These are phyloP conservation scores for Tinamus guttatus DNA, from an alignment of 2,113 vertebrate genomes.

Conservation along the genomic window DNA sequence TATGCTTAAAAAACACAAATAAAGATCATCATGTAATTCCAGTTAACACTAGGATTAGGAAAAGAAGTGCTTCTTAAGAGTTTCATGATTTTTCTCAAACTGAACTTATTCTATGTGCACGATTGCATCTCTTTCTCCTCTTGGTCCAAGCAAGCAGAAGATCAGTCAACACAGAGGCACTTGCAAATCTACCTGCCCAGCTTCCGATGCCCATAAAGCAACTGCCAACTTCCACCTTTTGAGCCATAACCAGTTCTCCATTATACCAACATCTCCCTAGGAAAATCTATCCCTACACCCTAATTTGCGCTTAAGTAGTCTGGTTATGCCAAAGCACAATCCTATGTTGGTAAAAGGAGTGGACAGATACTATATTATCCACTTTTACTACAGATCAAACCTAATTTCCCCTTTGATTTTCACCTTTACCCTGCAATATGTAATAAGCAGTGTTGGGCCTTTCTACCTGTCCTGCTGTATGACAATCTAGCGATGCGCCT, in stretches of 20 bases:
- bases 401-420: neutral
- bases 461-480: neutral
- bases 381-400: accelerated
- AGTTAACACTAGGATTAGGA: neutral
- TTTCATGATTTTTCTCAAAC: neutral
- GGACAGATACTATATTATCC: neutral
- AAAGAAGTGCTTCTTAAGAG: neutral
- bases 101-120: neutral
- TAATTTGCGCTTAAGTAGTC: neutral
- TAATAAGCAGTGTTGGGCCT: neutral
- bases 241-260: neutral
- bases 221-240: neutral
- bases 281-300: neutral
- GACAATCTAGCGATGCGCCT: neutral
- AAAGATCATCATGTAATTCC: accelerated
- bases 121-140: neutral
- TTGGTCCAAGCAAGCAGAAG: neutral
- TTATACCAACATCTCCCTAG: neutral
- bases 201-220: neutral
- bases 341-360: neutral
- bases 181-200: neutral
- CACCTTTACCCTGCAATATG: neutral
- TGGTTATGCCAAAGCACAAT: neutral
- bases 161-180: neutral
- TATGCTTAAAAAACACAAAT: neutral